Evolutionary conservation across 2,888 invertebrate genomes (phyloP).

Genomic region (Apocheima hispidaria): DNA sequence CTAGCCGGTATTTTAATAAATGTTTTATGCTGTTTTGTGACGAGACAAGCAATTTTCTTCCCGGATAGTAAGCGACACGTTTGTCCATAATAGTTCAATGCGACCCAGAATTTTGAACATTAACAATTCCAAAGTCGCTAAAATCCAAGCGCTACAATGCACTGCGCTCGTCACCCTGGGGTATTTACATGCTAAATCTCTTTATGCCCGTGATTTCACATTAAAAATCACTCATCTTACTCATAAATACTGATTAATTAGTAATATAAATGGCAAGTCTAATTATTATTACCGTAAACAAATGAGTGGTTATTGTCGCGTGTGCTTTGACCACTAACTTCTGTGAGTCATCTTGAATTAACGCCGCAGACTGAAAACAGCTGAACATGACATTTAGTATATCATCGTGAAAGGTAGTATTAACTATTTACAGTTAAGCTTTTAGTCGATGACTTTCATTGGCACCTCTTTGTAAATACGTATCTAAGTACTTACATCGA

Average conservation of each 20-base stretch:
- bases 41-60: too few species aligned
- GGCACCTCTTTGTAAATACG: conserved; percentile 19
- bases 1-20: too few species aligned
- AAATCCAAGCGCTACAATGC: too few species aligned
- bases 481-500: conserved; percentile 3
- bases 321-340: conserved; percentile 42
- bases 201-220: background rate
- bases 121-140: too few species aligned
- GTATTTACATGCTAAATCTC: too few species aligned
- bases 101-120: too few species aligned
- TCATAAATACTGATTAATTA: conserved; percentile 25
- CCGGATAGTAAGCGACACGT: too few species aligned
- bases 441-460: conserved; percentile 21
- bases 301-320: conserved; percentile 40
- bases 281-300: conserved; percentile 54
- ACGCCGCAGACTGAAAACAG: conserved; percentile 26
- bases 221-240: background rate
- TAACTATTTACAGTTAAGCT: conserved; percentile 30
- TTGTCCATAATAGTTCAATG: too few species aligned
- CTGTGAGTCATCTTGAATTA: conserved; percentile 46
- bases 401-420: conserved; percentile 7
- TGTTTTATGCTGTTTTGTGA: too few species aligned
- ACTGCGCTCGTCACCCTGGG: too few species aligned
- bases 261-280: conserved; percentile 35
- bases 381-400: conserved; percentile 34